Evolutionary conservation across 1,140 invertebrate genomes (phyloP), one percentile per base, ranked within the genome.

Genomic region (Geopemphigus sp.): DNA sequence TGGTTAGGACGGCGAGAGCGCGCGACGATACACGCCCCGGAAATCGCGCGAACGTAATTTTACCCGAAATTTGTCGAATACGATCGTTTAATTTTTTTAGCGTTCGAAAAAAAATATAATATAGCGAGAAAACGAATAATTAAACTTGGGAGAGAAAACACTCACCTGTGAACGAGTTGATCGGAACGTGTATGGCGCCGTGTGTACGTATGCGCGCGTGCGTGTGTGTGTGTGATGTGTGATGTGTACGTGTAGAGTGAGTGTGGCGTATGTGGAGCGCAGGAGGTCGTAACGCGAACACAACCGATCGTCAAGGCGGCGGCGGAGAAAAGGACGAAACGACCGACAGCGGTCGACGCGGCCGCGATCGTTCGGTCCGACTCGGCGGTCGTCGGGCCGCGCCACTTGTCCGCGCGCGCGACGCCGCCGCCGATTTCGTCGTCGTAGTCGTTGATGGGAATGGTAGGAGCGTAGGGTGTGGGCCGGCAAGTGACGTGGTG

Each of bases 301-400:
- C 73, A 8, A 76, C 73, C 73, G 73, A 29, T 32, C 56, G 56
- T 45, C 53, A 29, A 47, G 56, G 22, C 73, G 73, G 54, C 39
- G 73, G 32, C 73, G 73, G 56, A 17, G 73, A 76, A 76, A 76
- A 76, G 73, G 73, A 76, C 32, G 56, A 29, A 17, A 17, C 0
- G 56, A 45, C n/a, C 73, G 56, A 32, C 73, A 53, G 73, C 57
- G 56, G 73, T 45, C 19, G 73, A 59, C 39, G 56, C 56, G 56
- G 32, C 73, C 32, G 32, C 73, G 73, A 26, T 61, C 73, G 54
- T 12, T 76, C 73, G 73, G 73, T 29, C 32, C 39, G 54, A 59
- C 8, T 76, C 73, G 73, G 56, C 32, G 32, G 11, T 56, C 73
- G 73, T 76, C 73, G 73, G 54, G 56, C 22, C 56, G 73, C 73